Base-by-base conservation (phyloP, 1,140 invertebrate genomes). In the Bradynema listronoti region DNA sequence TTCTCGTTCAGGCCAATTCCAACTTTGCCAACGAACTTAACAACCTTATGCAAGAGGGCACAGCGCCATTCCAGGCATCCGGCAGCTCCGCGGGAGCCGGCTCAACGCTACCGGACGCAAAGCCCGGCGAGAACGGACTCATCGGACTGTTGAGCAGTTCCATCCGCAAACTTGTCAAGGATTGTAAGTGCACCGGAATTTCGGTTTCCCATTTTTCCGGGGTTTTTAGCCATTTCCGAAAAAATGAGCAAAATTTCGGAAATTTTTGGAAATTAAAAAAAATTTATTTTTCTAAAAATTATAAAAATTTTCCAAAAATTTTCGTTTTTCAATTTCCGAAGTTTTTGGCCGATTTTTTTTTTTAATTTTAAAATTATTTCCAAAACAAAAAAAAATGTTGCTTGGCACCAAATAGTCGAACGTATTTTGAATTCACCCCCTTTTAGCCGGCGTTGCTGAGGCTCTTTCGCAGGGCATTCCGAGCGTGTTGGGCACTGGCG, bases 91-190 rank as follows among this genome's bases (percentile, higher is more conserved):
- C 58, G 32, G n/a, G n/a, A n/a, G n/a, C n/a, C n/a, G n/a, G n/a
- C n/a, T n/a, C n/a, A n/a, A 63, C 66, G 34, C 62, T 77, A 36
- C 74, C 74, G n/a, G 75, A 72, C 47, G 75, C 69, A 11, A 71
- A 70, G 39, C 74, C 74, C n/a, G 74, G 74, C 34, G 75, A 77
- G 54, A 78, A 78, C 51, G 74, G 74, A 43, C 61, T 77, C 4
- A 77, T 77, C 39, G 74, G 74, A 19, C 58, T 77, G 24, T 51
- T 77, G 7, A 73, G 73, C 53, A 76, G 52, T 45, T 78, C 75
- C 36, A 70, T 77, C 45, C 62, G 74, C 30, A 75, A 78, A 56
- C 51, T 77, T 22, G 71, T 77, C 53, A 75, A 77, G 51, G 74
- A 77, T 22, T 71, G 73, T 76, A 51, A 72, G 73, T 50, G 29